Conservation (phyloP, 2,888 invertebrate species). For the Kuschelorhynchus macadamiae region DNA sequence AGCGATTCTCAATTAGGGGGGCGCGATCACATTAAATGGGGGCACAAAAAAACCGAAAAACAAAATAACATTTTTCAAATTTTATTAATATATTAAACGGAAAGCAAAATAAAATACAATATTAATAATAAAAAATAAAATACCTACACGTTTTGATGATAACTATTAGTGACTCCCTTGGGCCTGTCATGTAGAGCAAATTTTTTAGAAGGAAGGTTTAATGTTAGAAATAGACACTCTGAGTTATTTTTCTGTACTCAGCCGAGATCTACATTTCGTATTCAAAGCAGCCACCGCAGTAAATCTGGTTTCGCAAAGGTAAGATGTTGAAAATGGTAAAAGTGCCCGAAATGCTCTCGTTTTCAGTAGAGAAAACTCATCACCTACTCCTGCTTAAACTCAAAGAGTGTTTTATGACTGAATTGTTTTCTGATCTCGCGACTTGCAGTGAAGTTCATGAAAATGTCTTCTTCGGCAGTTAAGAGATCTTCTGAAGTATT, state of each 20-base stretch:
- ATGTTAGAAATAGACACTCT: conserved; percentile 1
- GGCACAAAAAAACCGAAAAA: too few relatives aligned
- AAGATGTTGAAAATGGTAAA: conserved; percentile 13
- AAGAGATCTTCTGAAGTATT: neutral
- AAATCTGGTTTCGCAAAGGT: conserved; percentile 15
- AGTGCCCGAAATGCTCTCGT: conserved; percentile 15
- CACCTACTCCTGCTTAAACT: conserved; percentile 2
- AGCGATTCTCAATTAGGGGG: too few relatives aligned
- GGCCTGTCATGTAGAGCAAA: neutral
- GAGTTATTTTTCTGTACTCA: neutral
- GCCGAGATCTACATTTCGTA: neutral
- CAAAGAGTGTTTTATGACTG: conserved; percentile 8
- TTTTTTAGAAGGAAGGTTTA: neutral
- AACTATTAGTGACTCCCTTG: too few relatives aligned
- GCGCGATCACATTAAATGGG: too few relatives aligned
- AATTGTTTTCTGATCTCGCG: conserved; percentile 21
- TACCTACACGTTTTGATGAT: neutral
- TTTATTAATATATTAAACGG: too few relatives aligned
- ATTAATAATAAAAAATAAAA: neutral
- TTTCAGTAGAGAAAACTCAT: conserved; percentile 15
- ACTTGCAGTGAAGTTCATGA: conserved; percentile 20
- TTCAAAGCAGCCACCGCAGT: conserved; percentile 8
- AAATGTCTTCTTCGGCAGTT: conserved; percentile 13
- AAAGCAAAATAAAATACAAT: too few relatives aligned
- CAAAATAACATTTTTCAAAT: too few relatives aligned